Evolutionary conservation across 2,113 vertebrate genomes (phyloP).

Genomic region (Cheirogaleus medius): DNA sequence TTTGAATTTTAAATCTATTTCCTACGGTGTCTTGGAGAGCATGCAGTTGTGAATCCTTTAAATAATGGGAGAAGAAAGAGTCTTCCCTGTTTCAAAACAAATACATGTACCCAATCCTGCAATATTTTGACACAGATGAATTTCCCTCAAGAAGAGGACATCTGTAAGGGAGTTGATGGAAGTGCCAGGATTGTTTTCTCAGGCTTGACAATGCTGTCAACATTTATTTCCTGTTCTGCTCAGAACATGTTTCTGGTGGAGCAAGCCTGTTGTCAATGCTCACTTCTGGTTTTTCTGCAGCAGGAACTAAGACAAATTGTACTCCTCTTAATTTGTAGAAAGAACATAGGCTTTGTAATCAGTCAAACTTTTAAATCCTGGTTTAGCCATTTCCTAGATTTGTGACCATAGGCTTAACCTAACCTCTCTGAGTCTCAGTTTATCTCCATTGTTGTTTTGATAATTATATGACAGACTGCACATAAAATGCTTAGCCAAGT

Average conservation of each 20-base stretch:
- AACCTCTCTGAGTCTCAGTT: background rate
- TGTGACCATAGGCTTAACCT: background rate
- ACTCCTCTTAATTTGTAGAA: background rate
- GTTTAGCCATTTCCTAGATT: background rate
- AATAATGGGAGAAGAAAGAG: background rate
- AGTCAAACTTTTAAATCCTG: background rate
- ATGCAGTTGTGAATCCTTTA: conserved; percentile 35
- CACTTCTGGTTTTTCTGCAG: background rate
- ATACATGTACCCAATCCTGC: background rate
- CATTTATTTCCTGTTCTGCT: conserved; percentile 17
- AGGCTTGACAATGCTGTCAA: background rate
- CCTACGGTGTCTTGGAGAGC: background rate
- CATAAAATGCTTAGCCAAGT: background rate
- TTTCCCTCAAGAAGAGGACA: conserved; percentile 24
- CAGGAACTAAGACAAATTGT: background rate
- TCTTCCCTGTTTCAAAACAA: background rate
- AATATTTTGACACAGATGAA: conserved; percentile 41
- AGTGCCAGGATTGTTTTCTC: background rate
- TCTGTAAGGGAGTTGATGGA: background rate
- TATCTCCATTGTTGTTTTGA: background rate
- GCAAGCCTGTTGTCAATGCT: background rate
- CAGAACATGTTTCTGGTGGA: background rate
- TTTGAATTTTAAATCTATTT: conserved; percentile 64
- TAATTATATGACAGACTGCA: background rate
- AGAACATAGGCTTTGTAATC: background rate